A percentile compares a stretch with the other conserved stretches of the same genome.
Evolutionary conservation across 2,888 invertebrate genomes (phyloP).

Genomic region (Volucella zonaria): DNA sequence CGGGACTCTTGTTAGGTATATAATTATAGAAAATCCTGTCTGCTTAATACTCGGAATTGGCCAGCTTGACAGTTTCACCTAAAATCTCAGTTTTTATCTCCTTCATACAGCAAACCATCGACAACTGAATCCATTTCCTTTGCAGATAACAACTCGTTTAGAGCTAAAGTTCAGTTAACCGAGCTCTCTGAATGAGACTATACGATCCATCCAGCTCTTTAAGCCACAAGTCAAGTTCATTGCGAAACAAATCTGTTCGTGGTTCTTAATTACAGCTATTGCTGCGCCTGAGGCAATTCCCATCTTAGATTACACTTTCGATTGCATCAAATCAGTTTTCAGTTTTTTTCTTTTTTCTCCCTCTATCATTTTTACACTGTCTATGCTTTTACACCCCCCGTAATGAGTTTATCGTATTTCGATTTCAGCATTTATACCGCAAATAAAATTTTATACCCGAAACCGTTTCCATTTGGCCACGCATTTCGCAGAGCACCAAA

Average conservation of each 20-base stretch:
- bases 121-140: background rate
- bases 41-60: too few relatives aligned
- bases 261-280: slow-evolving; percentile 68
- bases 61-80: too few relatives aligned
- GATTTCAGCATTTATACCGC: slow-evolving; percentile 65
- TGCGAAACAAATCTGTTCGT: slow-evolving; percentile 67
- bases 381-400: slow-evolving; percentile 35
- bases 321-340: slow-evolving; percentile 61
- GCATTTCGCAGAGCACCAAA: slow-evolving; percentile 11
- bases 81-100: too few relatives aligned
- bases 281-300: slow-evolving; percentile 56
- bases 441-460: slow-evolving; percentile 40
- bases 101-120: too few relatives aligned
- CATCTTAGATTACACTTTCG: slow-evolving; percentile 54
- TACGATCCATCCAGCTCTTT: background rate
- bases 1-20: too few relatives aligned
- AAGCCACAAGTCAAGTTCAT: slow-evolving; percentile 72
- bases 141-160: background rate
- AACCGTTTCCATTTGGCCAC: slow-evolving; percentile 47
- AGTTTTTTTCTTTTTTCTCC: slow-evolving; percentile 6
- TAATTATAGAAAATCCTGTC: too few relatives aligned
- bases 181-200: slow-evolving; percentile 24
- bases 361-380: background rate
- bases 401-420: slow-evolving; percentile 67
- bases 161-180: slow-evolving; percentile 36